Evolutionary conservation across 2,888 invertebrate species (phyloP).

Genomic region (Ligdia adustata): DNA sequence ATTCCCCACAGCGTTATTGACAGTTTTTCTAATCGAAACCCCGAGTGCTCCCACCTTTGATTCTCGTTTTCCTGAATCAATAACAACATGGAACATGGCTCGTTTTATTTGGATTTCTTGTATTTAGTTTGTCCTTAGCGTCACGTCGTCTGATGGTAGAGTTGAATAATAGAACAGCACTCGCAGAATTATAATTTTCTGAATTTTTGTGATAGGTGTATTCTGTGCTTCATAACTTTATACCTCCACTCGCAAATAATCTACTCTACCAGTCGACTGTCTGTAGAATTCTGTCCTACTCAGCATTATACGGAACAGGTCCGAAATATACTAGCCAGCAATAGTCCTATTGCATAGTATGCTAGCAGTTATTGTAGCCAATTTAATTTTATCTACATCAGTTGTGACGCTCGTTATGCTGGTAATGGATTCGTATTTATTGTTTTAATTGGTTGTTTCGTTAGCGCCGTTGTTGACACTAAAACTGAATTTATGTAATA

Average conservation of each 20-base stretch:
- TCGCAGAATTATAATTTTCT: background rate
- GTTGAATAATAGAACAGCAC: background rate
- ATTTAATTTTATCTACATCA: conserved; percentile 36
- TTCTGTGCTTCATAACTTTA: background rate
- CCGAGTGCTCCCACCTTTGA: conserved; percentile 27
- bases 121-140: conserved; percentile 3
- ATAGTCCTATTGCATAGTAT: conserved; percentile 20
- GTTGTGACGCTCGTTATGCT: conserved; percentile 28
- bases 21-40: conserved; percentile 34
- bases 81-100: conserved; percentile 3
- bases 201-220: background rate
- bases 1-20: conserved; percentile 35
- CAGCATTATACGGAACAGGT: conserved; percentile 14
- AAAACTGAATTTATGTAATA: conserved; percentile 1
- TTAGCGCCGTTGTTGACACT: conserved; percentile 21
- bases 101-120: conserved; percentile 18
- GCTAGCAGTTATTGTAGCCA: conserved; percentile 31
- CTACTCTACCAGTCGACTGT: conserved; percentile 1
- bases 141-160: background rate
- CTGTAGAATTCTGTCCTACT: conserved; percentile 14
- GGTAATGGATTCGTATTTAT: conserved; percentile 40
- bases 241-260: conserved; percentile 12
- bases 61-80: conserved; percentile 13
- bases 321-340: conserved; percentile 8
- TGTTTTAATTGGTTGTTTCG: conserved; percentile 45